These are phyloP conservation scores for Butorides virescens DNA, from an alignment of 2,113 vertebrate species.

Conservation along the genomic window DNA sequence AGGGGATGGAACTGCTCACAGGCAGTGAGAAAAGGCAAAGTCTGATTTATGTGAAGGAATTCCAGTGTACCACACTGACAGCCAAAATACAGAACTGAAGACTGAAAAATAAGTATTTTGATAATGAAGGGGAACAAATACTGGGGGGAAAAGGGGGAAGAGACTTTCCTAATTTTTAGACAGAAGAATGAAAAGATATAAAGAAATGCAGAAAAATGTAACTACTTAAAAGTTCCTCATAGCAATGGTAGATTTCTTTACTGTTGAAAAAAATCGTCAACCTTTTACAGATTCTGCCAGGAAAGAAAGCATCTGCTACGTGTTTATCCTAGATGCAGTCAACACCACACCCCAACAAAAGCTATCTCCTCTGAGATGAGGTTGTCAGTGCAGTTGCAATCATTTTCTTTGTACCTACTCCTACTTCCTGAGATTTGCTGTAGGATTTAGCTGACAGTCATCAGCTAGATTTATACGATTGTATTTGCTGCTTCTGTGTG, in stretches of 20 bases:
- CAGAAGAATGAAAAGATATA: background rate
- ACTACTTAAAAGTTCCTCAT: background rate
- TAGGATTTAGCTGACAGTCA: background rate
- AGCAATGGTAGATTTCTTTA: background rate
- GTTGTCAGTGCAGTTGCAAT: background rate
- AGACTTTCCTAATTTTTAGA: background rate
- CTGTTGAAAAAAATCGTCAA: background rate
- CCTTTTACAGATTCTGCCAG: background rate
- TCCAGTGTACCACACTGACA: background rate
- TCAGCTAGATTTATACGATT: background rate
- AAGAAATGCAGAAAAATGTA: background rate
- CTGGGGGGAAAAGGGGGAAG: background rate
- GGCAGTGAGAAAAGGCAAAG: background rate
- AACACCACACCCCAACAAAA: conserved; percentile 17
- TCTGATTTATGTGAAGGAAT: background rate
- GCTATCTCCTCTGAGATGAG: background rate
- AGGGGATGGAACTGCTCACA: background rate
- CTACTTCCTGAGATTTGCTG: background rate
- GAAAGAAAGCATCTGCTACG: background rate
- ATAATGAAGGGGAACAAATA: background rate
- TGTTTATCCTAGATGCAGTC: background rate
- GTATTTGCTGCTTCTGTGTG: background rate
- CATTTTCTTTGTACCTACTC: background rate
- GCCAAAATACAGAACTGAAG: background rate
- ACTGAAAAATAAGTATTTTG: background rate